Base-by-base conservation (phyloP, 2,113 vertebrate genomes). In the Notiomystis cincta region DNA sequence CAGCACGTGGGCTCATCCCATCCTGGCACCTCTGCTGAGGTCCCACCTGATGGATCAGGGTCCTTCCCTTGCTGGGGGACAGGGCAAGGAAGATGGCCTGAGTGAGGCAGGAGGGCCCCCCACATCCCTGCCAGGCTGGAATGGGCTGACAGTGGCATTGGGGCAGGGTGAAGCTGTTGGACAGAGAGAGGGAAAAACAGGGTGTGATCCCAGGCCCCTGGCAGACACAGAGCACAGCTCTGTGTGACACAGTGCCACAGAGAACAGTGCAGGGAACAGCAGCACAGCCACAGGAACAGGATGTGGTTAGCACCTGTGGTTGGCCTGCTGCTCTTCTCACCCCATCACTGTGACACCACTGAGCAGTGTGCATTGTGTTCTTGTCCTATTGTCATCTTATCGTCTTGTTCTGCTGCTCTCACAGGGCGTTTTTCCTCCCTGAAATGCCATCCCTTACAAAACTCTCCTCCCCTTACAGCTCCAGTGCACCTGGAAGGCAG, bases 291-390 rank as follows among this genome's bases (percentile, higher is more conserved):
- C 51, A 48, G 50, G 66, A n/a, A 58, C 53, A 96, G 89, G 95
- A 96, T 97, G 95, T 94, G 93, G 91, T 76, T 1, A 2, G 4
- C 3, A 14, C 0, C 0, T 25, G 56, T 11, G 33, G 35, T 4
- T 45, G 22, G 33, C 15, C 14, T 56, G 37, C 25, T 38, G 8
- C 42, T 57, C 31, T 20, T 38, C 16, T 67, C 37, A n/a, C 8
- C 8, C 15, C 0, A 0, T 24, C 66, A 42, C 0, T 0, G 10
- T 9, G 6, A 30, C 40, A 64, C 4, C 27, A 5, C 30, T 1
- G 7, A 65, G 11, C 44, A 27, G 53, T 8, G 10, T 51, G 22
- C 12, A 22, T 79, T 93, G 77, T 82, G n/a, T 83, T 14, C 0
- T 57, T 81, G n/a, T 67, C 24, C 23, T 87, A 2, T 53, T 83